phyloP scores from a whole-genome alignment of 2,888 invertebrate species.

The Cheilosia urbana region DNA sequence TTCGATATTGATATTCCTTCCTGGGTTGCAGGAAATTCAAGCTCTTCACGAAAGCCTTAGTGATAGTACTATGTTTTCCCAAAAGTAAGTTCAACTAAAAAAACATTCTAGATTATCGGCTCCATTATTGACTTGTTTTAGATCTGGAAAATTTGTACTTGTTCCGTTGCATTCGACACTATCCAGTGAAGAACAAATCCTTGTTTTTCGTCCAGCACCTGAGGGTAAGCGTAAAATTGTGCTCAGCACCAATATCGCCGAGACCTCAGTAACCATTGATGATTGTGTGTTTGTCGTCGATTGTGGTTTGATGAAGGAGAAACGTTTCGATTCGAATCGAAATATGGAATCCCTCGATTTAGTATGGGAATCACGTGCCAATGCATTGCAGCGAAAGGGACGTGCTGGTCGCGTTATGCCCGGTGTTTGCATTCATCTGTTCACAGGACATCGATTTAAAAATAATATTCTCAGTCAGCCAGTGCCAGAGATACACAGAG shows the following conservation, averaged over 20 bases:
- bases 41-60: conserved; percentile 88
- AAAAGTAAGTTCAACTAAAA: conserved; percentile 82
- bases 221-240: conserved; percentile 93
- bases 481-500: conserved; percentile 94
- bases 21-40: conserved; percentile 92
- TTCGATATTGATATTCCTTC: conserved; percentile 91
- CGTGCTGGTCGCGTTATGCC: conserved; percentile 95
- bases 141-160: conserved; percentile 87
- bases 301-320: conserved; percentile 96
- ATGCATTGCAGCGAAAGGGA: conserved; percentile 94
- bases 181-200: conserved; percentile 92
- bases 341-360: conserved; percentile 95
- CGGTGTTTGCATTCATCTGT: conserved; percentile 93
- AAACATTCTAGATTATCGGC: neutral
- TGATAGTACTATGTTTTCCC: conserved; percentile 87
- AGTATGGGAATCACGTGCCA: conserved; percentile 95
- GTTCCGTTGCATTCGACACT: conserved; percentile 94
- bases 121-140: conserved; percentile 77
- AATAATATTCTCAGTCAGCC: conserved; percentile 89
- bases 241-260: conserved; percentile 96
- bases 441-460: conserved; percentile 89
- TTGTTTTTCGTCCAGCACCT: conserved; percentile 89
- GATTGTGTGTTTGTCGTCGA: conserved; percentile 98
- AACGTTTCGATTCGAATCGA: conserved; percentile 87
- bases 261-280: conserved; percentile 97